These are phyloP conservation scores for Aselliscus stoliczkanus DNA, from an alignment of 2,797 vertebrate species.

Conservation along the genomic window DNA sequence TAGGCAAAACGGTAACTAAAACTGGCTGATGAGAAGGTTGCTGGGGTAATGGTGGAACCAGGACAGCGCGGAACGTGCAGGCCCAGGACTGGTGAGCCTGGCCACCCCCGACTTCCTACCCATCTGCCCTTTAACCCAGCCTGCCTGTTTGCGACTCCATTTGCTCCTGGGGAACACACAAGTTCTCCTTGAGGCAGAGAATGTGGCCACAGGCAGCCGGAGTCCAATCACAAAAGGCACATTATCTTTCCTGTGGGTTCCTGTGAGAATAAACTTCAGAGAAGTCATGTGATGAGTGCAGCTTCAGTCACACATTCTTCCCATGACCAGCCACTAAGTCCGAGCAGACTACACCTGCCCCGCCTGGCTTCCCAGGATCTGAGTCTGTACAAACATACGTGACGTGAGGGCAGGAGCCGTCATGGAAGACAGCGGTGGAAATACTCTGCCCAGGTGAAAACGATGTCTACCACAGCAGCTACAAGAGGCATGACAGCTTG, in stretches of 20 bases:
- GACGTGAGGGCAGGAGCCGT: too few species aligned
- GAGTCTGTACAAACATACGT: neutral
- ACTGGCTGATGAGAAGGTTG: neutral
- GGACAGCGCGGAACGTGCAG: neutral
- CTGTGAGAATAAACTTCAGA: neutral
- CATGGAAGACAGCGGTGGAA: accelerated
- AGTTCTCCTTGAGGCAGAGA: neutral
- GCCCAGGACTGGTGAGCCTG: neutral
- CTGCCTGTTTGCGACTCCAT: neutral
- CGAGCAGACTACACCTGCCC: neutral
- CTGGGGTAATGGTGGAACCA: neutral
- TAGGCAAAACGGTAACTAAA: neutral
- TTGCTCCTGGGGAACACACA: too few species aligned
- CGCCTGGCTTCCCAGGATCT: neutral
- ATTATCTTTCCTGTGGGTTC: neutral
- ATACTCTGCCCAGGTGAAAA: accelerated
- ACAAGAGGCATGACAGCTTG: neutral
- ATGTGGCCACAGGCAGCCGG: neutral
- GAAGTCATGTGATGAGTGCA: neutral
- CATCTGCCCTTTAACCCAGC: accelerated
- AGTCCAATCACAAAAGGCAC: neutral
- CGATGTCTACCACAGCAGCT: neutral
- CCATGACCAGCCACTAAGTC: neutral
- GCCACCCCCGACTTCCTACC: too few species aligned
- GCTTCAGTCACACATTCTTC: neutral